Percentiles rank a stretch among this genome's conserved stretches.
These are phyloP conservation scores for Pelochelys cantorii DNA, from an alignment of 2,797 vertebrate species.

Conservation along the genomic window DNA sequence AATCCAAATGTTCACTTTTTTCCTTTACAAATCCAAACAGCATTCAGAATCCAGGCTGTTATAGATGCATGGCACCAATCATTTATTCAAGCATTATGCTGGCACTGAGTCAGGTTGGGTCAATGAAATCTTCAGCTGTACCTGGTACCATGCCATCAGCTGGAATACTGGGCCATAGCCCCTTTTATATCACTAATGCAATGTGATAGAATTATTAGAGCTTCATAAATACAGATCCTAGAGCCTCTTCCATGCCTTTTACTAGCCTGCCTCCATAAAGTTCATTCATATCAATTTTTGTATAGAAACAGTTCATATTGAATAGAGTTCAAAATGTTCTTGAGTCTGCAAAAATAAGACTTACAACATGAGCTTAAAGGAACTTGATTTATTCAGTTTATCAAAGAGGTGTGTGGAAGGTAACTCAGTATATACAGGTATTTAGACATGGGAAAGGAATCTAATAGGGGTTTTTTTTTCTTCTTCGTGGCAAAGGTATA, in stretches of 20 bases:
- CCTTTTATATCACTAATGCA: background rate
- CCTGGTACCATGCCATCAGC: background rate
- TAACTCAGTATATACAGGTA: background rate
- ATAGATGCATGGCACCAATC: background rate
- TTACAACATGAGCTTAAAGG: background rate
- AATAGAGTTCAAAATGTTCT: background rate
- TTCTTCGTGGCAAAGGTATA: background rate
- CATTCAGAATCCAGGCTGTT: background rate
- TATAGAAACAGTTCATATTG: background rate
- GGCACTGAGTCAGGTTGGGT: background rate
- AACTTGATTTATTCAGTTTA: background rate
- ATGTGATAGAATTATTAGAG: background rate
- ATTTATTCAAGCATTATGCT: background rate
- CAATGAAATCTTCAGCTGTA: background rate
- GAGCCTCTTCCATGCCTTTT: background rate
- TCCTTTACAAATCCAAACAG: background rate
- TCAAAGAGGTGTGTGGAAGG: background rate
- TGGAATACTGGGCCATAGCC: background rate
- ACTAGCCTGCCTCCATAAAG: background rate
- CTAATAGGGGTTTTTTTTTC: background rate
- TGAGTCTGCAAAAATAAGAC: background rate
- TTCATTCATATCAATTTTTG: background rate
- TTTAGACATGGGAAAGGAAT: background rate
- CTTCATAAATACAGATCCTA: background rate
- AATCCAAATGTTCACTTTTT: background rate